phyloP scores from a whole-genome alignment of 2,888 invertebrate species.

The Callyntrura sp. region DNA sequence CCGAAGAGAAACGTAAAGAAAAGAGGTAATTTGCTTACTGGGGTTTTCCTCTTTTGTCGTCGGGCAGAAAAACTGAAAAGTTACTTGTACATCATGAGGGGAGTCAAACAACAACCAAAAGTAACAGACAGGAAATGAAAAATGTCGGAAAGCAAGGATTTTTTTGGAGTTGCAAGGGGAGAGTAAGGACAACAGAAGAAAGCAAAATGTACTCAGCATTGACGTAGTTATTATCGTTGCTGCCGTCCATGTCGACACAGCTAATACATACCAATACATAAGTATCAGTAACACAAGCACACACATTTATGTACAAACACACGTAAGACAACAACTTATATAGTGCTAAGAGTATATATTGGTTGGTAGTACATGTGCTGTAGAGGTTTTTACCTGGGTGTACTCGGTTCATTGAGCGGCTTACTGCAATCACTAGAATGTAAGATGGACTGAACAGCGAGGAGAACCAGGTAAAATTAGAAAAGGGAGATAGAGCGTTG shows the following conservation, averaged over 20 bases:
- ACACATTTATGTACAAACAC: too few relatives aligned
- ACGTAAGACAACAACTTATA: too few relatives aligned
- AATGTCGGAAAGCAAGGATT: slow-evolving; percentile 39
- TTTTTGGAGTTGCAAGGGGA: background rate
- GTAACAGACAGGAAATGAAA: slow-evolving; percentile 41
- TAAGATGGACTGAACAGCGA: background rate
- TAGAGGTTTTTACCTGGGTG: slow-evolving; percentile 24
- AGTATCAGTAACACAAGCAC: background rate
- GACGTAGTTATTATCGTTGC: background rate
- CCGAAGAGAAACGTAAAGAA: background rate
- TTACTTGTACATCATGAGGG: background rate
- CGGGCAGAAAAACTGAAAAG: background rate
- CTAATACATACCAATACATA: background rate
- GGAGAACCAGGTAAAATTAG: background rate
- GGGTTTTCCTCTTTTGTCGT: background rate
- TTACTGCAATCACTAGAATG: background rate
- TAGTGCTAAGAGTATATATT: too few relatives aligned
- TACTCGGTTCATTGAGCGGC: slow-evolving; percentile 42
- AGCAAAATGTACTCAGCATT: background rate
- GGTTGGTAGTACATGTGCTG: too few relatives aligned
- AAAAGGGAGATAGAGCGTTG: slow-evolving; percentile 3
- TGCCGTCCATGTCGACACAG: background rate
- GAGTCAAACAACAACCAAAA: slow-evolving; percentile 8
- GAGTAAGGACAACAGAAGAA: background rate
- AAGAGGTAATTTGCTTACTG: slow-evolving; percentile 50